Evolutionary conservation across 2,888 invertebrate species (phyloP).

Genomic region (Brachypterus glaber): DNA sequence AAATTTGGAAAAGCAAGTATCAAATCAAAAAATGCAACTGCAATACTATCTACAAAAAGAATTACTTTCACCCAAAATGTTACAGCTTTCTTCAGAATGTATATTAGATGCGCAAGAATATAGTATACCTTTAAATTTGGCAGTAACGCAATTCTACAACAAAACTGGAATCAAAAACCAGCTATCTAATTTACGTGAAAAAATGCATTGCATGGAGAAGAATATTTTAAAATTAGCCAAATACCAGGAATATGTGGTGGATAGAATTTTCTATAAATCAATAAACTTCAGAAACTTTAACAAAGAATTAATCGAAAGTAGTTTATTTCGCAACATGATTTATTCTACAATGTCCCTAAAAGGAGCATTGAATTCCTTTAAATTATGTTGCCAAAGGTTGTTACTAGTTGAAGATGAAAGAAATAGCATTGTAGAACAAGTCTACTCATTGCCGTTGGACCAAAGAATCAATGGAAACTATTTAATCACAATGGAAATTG

Average conservation of each 20-base stretch:
- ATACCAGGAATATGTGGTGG: background rate
- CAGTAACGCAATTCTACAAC: constrained; percentile 28
- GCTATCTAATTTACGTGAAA: constrained; percentile 26
- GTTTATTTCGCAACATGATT: constrained; percentile 27
- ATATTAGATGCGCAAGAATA: constrained; percentile 24
- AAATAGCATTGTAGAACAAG: constrained; percentile 32
- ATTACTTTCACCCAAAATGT: constrained; percentile 22
- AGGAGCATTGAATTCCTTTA: constrained; percentile 27
- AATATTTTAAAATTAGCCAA: background rate
- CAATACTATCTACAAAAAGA: constrained; percentile 30
- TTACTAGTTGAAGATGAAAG: constrained; percentile 32
- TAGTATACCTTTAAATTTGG: constrained; percentile 29
- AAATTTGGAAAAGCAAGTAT: constrained; percentile 26
- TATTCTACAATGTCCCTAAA: constrained; percentile 23
- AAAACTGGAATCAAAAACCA: constrained; percentile 29
- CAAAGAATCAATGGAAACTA: constrained; percentile 29
- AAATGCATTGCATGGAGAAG: constrained; percentile 19
- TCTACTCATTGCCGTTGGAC: constrained; percentile 30
- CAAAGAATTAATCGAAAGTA: no score
- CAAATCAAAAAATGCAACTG: constrained; percentile 33
- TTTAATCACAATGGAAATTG: constrained; percentile 29
- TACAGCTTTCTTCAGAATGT: constrained; percentile 30
- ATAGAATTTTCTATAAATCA: no score
- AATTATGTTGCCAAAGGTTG: constrained; percentile 29
- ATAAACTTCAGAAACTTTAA: no score